These are phyloP conservation scores for Alces alces DNA, from an alignment of 2,113 vertebrate species.

Conservation along the genomic window DNA sequence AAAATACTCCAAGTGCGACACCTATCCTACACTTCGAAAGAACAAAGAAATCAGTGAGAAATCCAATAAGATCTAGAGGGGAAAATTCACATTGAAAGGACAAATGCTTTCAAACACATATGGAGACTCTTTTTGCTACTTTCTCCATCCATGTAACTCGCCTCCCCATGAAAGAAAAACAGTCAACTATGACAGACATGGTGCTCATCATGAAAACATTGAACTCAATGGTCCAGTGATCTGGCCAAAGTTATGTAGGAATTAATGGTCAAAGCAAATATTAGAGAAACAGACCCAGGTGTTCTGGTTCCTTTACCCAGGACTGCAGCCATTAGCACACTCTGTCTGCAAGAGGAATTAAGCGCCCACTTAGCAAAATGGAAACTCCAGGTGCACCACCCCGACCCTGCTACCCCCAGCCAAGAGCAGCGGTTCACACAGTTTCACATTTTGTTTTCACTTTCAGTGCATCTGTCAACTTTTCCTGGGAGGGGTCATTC, in stretches of 20 bases:
- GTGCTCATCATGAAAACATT: background rate
- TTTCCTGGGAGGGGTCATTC: background rate
- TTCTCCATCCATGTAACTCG: background rate
- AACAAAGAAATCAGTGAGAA: background rate
- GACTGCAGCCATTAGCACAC: accelerated
- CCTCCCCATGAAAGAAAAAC: background rate
- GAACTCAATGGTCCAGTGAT: background rate
- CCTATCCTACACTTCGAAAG: background rate
- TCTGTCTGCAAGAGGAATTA: background rate
- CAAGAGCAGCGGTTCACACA: accelerated
- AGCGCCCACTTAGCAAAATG: background rate
- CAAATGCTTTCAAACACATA: background rate
- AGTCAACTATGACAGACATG: background rate
- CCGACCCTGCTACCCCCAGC: background rate
- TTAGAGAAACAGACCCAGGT: background rate
- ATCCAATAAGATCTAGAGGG: background rate
- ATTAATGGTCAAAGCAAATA: background rate
- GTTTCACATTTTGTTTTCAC: background rate
- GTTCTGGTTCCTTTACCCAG: background rate
- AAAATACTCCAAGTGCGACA: background rate
- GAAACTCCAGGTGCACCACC: background rate
- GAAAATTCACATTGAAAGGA: background rate
- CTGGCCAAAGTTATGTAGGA: background rate
- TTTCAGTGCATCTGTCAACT: background rate
- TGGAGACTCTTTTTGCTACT: background rate